These are phyloP conservation scores for Paradoxurus hermaphroditus DNA, from an alignment of 2,113 vertebrate species.

Conservation along the genomic window DNA sequence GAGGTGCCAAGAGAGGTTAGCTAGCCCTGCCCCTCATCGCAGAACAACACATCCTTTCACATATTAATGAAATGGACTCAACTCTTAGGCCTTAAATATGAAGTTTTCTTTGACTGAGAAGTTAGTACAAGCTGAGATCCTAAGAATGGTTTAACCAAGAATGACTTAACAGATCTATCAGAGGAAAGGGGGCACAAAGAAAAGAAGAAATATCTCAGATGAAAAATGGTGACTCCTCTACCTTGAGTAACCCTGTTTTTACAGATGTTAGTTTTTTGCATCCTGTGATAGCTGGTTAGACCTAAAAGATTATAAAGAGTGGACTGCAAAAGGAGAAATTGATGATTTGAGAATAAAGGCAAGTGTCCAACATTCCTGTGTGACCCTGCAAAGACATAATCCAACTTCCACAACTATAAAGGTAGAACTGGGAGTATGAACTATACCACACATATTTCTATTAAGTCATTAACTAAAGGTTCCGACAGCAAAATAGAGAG, in stretches of 20 bases:
- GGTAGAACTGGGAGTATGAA: neutral
- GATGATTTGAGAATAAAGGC: conserved; percentile 46
- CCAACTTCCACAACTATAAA: conserved; percentile 40
- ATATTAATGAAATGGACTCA: conserved; percentile 70
- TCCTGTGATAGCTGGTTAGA: conserved; percentile 37
- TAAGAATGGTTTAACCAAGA: conserved; percentile 56
- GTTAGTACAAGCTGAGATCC: conserved; percentile 64
- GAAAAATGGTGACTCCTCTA: conserved; percentile 61
- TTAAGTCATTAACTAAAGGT: conserved; percentile 31
- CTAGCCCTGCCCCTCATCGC: conserved; percentile 81
- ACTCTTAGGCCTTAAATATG: conserved; percentile 45
- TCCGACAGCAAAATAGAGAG: conserved; percentile 28
- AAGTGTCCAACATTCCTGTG: conserved; percentile 45
- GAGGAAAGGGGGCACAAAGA: conserved; percentile 35
- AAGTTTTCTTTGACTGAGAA: conserved; percentile 58
- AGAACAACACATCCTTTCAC: conserved; percentile 74
- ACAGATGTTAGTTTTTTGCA: conserved; percentile 58
- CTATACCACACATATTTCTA: conserved; percentile 25
- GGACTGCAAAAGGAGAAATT: conserved; percentile 34
- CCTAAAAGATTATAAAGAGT: conserved; percentile 16
- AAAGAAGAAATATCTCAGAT: conserved; percentile 52
- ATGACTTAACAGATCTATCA: conserved; percentile 20
- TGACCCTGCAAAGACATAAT: conserved; percentile 6
- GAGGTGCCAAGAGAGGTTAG: conserved; percentile 84
- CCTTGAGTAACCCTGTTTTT: conserved; percentile 69